Evolutionary conservation across 2,888 invertebrate species (phyloP).

Genomic region (Onchidella celtica): DNA sequence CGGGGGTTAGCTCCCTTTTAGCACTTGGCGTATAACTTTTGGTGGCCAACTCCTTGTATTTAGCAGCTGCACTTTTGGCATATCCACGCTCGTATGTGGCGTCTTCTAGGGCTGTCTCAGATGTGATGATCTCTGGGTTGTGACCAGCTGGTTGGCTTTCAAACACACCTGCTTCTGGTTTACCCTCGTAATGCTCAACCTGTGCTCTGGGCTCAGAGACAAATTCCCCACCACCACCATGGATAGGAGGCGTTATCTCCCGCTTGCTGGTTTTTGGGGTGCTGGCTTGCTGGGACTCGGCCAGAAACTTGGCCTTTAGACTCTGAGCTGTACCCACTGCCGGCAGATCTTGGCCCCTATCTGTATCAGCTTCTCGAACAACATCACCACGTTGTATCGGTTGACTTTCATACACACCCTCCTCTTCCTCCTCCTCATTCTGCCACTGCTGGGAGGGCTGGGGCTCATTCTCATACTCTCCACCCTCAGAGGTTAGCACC

Average conservation of each 20-base stretch:
- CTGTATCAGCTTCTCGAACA: conserved; percentile 79
- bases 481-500: not conserved
- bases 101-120: conserved; percentile 61
- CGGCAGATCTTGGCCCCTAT: conserved; percentile 70
- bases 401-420: conserved; percentile 58
- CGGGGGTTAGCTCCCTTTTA: conserved; percentile 69
- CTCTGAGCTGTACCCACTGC: conserved; percentile 88
- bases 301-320: conserved; percentile 92
- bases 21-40: conserved; percentile 53
- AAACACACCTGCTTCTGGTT: conserved; percentile 68
- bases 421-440: conserved; percentile 56
- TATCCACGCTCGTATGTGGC: conserved; percentile 84
- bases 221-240: conserved; percentile 60
- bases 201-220: conserved; percentile 61
- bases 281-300: conserved; percentile 83
- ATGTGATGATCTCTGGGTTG: conserved; percentile 64
- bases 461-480: conserved; percentile 48
- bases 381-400: conserved; percentile 71
- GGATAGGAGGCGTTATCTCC: conserved; percentile 61
- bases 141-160: conserved; percentile 65
- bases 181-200: conserved; percentile 61
- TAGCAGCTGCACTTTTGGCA: conserved; percentile 88
- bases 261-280: conserved; percentile 50
- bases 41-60: conserved; percentile 89
- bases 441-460: conserved; percentile 41